Evolutionary conservation across 2,888 invertebrate species (phyloP).

Genomic region (Agriotes lineatus): DNA sequence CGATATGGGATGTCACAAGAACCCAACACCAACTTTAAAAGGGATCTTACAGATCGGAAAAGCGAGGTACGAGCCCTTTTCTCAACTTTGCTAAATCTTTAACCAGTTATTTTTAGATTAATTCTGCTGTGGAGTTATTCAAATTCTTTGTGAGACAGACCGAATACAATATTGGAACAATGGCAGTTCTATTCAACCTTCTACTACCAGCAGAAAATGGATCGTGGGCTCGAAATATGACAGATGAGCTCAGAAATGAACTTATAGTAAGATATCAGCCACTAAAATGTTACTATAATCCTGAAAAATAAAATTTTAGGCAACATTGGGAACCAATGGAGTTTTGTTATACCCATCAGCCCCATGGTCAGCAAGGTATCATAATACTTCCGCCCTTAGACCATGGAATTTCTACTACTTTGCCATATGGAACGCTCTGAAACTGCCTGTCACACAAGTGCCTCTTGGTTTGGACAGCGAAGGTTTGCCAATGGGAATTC

Average conservation of each 20-base stretch:
- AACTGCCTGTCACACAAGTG: conserved; percentile 86
- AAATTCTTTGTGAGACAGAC: conserved; percentile 75
- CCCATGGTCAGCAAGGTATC: conserved; percentile 84
- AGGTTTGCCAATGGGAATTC: conserved; percentile 86
- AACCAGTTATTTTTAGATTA: background rate
- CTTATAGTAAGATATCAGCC: conserved; percentile 69
- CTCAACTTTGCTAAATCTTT: too few relatives aligned
- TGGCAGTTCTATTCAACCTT: conserved; percentile 76
- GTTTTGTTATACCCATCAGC: conserved; percentile 87
- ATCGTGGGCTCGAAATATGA: conserved; percentile 74
- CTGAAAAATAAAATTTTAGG: conserved; percentile 63
- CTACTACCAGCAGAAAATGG: conserved; percentile 75
- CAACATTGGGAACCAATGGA: conserved; percentile 81
- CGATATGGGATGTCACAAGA: conserved; percentile 82
- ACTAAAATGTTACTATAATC: background rate
- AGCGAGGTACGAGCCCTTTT: background rate
- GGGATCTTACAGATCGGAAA: conserved; percentile 71
- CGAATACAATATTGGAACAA: conserved; percentile 76
- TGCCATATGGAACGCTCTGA: conserved; percentile 86
- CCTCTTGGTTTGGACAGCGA: conserved; percentile 80
- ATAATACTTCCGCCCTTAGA: conserved; percentile 81
- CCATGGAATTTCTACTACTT: conserved; percentile 90
- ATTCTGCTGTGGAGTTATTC: conserved; percentile 66
- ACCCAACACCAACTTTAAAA: conserved; percentile 69
- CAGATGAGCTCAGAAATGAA: conserved; percentile 71